A percentile compares a stretch with the other conserved stretches of the same genome.
Conservation (phyloP, 2,113 vertebrate genomes). For the Aptenodytes forsteri region DNA sequence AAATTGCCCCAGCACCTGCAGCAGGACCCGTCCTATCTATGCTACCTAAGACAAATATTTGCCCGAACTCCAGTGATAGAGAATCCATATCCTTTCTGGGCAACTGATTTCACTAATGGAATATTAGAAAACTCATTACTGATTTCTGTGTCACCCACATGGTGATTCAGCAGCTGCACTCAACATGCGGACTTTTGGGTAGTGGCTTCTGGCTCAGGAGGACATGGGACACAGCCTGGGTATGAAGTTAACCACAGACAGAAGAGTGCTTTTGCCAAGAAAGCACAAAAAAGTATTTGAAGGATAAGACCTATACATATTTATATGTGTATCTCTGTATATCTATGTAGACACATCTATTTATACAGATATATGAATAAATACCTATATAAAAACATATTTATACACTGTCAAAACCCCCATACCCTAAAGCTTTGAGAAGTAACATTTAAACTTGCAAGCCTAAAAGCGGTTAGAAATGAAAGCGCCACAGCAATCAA, state of each 20-base stretch:
- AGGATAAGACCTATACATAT: neutral
- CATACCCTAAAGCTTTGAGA: neutral
- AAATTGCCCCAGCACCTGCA: neutral
- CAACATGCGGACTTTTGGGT: rapidly evolving
- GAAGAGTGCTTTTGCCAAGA: neutral
- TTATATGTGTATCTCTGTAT: neutral
- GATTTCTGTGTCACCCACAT: rapidly evolving
- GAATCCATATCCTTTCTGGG: neutral
- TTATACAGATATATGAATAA: neutral
- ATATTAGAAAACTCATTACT: rapidly evolving
- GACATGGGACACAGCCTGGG: neutral
- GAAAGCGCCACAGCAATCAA: neutral
- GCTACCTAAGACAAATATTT: neutral
- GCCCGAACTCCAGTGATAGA: neutral
- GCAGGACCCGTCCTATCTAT: rapidly evolving
- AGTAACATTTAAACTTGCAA: neutral
- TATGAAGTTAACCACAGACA: neutral
- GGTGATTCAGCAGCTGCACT: neutral
- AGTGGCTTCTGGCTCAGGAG: neutral
- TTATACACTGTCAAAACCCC: neutral
- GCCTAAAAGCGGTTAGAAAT: neutral
- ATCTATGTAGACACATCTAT: neutral
- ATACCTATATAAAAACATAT: rapidly evolving
- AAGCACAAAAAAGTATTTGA: neutral
- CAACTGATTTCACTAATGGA: neutral